Conservation (phyloP, 2,113 vertebrate genomes). For the Galbula dea region DNA sequence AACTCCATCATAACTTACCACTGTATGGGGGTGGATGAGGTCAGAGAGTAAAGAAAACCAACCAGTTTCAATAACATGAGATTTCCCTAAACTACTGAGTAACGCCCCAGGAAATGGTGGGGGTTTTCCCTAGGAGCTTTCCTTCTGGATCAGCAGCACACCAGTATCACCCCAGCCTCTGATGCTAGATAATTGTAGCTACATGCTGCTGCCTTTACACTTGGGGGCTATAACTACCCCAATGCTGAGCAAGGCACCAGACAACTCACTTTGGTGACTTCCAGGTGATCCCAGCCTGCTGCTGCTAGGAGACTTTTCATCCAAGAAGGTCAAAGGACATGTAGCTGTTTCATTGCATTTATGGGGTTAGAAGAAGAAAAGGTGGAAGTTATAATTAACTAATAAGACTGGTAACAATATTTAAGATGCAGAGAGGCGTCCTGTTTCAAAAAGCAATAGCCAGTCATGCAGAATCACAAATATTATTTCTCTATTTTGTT, state of each 20-base stretch:
- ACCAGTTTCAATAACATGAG: neutral
- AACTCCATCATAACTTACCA: neutral
- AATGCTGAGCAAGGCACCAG: neutral
- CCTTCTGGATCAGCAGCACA: neutral
- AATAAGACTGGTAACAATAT: neutral
- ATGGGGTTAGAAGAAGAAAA: neutral
- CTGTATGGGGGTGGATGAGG: neutral
- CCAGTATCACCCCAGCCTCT: neutral
- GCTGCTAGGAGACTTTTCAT: neutral
- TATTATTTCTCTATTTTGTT: neutral
- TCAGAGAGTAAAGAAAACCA: neutral
- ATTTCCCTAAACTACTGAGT: neutral
- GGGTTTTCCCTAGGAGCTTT: neutral
- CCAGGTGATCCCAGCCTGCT: neutral
- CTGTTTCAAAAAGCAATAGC: neutral
- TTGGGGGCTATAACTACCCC: accelerated
- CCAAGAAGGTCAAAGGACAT: neutral
- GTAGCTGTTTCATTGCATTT: accelerated
- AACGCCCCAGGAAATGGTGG: neutral
- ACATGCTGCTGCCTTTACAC: neutral
- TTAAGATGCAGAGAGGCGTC: neutral
- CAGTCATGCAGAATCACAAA: no score
- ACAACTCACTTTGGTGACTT: neutral
- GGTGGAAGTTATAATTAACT: neutral
- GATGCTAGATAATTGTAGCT: accelerated